phyloP scores from a whole-genome alignment of 2,888 invertebrate species.

The Heteropelma amictum region DNA sequence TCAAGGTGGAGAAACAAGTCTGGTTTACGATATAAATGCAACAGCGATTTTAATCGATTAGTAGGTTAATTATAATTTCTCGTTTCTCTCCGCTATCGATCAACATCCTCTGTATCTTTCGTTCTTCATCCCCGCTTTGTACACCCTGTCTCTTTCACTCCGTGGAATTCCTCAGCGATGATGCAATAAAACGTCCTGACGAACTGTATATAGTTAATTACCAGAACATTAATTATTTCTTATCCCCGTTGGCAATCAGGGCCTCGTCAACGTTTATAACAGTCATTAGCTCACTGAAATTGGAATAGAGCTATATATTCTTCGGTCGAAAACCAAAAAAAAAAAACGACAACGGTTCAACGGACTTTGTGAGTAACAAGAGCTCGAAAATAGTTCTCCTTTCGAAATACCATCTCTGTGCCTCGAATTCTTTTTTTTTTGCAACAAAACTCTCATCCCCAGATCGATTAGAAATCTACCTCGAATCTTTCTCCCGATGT shows the following conservation, averaged over 20 bases:
- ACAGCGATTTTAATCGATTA: constrained; percentile 51
- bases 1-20: no score
- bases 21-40: no score
- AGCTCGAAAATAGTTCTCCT: no score
- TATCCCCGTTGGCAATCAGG: constrained; percentile 47
- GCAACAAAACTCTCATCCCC: no score
- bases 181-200: constrained; percentile 42
- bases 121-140: no score
- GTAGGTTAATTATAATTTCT: constrained; percentile 50
- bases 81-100: constrained; percentile 38
- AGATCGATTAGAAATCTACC: no score
- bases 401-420: no score
- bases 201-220: constrained; percentile 51
- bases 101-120: no score
- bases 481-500: no score
- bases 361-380: no score
- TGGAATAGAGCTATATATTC: constrained; percentile 25
- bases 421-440: no score
- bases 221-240: constrained; percentile 46
- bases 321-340: constrained; percentile 3
- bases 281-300: constrained; percentile 18
- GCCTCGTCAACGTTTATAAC: constrained; percentile 44
- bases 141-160: neutral
- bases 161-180: constrained; percentile 28
- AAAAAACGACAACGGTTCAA: neutral